Evolutionary conservation across 2,113 vertebrate genomes (phyloP).

Genomic region (Chiloscyllium plagiosum): DNA sequence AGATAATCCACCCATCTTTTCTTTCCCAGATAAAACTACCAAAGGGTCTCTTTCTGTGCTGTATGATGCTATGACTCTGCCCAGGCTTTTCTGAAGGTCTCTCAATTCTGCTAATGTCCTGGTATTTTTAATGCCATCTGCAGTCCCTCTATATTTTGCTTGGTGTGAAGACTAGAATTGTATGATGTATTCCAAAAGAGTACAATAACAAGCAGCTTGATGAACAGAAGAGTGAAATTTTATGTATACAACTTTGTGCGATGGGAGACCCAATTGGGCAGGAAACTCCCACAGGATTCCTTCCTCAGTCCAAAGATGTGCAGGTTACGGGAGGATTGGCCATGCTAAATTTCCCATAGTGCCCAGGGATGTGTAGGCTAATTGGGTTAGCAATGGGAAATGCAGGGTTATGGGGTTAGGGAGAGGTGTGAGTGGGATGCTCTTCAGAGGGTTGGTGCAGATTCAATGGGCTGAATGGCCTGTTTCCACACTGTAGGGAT

Average conservation of each 20-base stretch:
- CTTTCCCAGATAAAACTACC: neutral
- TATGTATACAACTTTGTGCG: neutral
- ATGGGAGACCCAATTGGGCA: neutral
- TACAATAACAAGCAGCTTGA: neutral
- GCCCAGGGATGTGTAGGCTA: too few relatives aligned
- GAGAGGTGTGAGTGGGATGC: too few relatives aligned
- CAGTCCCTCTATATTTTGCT: neutral
- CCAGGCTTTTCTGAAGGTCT: neutral
- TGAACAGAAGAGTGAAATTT: neutral
- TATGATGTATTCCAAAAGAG: too few relatives aligned
- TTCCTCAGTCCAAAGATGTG: too few relatives aligned
- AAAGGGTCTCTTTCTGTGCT: neutral
- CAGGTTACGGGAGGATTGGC: too few relatives aligned
- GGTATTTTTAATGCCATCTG: neutral
- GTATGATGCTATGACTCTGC: neutral
- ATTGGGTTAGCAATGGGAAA: too few relatives aligned
- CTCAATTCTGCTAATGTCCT: neutral
- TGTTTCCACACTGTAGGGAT: too few relatives aligned
- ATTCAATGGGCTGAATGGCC: too few relatives aligned
- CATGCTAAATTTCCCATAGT: too few relatives aligned
- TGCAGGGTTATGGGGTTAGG: too few relatives aligned
- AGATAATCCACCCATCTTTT: neutral
- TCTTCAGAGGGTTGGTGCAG: too few relatives aligned
- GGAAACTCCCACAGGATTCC: neutral
- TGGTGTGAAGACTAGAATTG: too few relatives aligned